Conservation (phyloP, 1,140 invertebrate species). For the Pseudomyrmex pallidus region DNA sequence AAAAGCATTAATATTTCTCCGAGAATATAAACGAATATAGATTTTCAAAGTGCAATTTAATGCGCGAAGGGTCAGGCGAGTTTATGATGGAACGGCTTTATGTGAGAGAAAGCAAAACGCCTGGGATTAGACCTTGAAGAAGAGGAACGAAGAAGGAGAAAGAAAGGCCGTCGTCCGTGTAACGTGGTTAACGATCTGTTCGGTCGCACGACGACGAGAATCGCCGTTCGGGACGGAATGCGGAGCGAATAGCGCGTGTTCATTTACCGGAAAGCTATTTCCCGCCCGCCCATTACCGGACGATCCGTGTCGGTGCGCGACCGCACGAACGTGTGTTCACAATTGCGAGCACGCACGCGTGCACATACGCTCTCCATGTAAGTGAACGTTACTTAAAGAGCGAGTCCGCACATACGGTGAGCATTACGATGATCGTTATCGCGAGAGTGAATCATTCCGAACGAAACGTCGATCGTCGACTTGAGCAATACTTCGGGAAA, state of each 20-base stretch:
- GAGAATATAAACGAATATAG: neutral
- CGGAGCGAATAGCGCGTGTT: conserved; percentile 71
- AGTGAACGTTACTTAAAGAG: conserved; percentile 26
- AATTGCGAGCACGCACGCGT: conserved; percentile 10
- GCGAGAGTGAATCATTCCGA: neutral
- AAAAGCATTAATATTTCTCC: neutral
- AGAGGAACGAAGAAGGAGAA: conserved; percentile 37
- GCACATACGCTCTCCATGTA: conserved; percentile 33
- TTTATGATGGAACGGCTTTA: conserved; percentile 24
- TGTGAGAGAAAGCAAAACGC: conserved; percentile 14
- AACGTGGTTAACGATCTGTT: conserved; percentile 74
- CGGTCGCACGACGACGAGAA: conserved; percentile 58
- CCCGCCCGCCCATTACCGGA: conserved; percentile 70
- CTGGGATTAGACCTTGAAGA: neutral
- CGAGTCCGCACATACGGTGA: neutral
- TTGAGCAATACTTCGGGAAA: too few species aligned
- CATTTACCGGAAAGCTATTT: conserved; percentile 78
- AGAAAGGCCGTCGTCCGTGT: conserved; percentile 56
- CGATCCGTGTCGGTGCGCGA: conserved; percentile 20
- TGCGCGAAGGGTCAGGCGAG: neutral
- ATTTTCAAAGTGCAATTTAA: neutral
- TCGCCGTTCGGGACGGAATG: conserved; percentile 64
- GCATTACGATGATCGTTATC: neutral
- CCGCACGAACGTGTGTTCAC: conserved; percentile 26
- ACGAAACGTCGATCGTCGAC: neutral